Evolutionary conservation across 2,888 invertebrate species (phyloP), one percentile per base, ranked within the genome.

Genomic region (Bedellia somnulentella): DNA sequence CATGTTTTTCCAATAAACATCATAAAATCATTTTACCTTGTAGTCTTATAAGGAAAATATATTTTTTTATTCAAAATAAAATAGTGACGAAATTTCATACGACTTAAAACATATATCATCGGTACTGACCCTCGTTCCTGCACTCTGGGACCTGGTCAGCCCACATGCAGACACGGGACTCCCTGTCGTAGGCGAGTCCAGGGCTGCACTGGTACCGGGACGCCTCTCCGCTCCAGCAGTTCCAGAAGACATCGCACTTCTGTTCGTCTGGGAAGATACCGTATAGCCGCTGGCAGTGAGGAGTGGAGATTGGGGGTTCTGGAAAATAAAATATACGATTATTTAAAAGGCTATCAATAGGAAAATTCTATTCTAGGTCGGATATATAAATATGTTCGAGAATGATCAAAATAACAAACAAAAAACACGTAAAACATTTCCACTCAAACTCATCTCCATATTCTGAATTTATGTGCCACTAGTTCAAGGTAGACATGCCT

Each of bases 81-180:
- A n/a, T n/a, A n/a, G n/a, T n/a, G n/a, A n/a, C n/a, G n/a, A n/a
- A n/a, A n/a, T n/a, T n/a, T n/a, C n/a, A n/a, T n/a, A n/a, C n/a
- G n/a, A n/a, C n/a, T n/a, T n/a, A n/a, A n/a, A n/a, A n/a, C n/a
- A n/a, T 9, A 9, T 18, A 6, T 18, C 5, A 11, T n/a, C n/a
- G 10, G 5, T 35, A 54, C 66, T 50, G 75, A 92, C 93, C 93
- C 70, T 92, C 91, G 54, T 83, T 84, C 70, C 79, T 91, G 80
- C 94, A 94, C 70, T 94, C 89, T 30, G 92, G 89, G 35, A 93
- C 91, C 76, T 93, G 89, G 78, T 96, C 92, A 46, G 95, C 90
- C 96, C 96, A 92, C 90, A 95, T 93, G 78, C 93, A 93, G 33
- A 93, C 90, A 44, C 94, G 85, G 30, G 93, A 85, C 68, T 93